A percentile compares a stretch with the other conserved stretches of the same genome.
Evolutionary conservation across 2,888 invertebrate genomes (phyloP).

Genomic region (Resseliella maxima): DNA sequence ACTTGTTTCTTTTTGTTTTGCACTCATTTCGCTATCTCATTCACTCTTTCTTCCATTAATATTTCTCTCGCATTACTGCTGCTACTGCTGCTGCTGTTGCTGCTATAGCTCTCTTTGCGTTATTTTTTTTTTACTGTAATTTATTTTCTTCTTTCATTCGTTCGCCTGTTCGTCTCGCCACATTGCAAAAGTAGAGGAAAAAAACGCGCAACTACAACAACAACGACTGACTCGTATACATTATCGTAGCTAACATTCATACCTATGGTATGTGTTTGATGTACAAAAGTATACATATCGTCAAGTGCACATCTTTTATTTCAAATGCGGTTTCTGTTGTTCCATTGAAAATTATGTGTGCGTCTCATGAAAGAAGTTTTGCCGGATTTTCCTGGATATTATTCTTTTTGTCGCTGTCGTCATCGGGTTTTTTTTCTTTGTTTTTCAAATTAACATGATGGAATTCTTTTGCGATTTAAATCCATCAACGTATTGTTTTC

Average conservation of each 20-base stretch:
- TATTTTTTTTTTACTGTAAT: neutral
- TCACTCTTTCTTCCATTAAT: neutral
- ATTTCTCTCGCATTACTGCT: neutral
- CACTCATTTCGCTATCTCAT: neutral
- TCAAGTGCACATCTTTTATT: constrained; percentile 48
- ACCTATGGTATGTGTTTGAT: neutral
- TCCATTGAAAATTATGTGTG: neutral
- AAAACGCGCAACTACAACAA: neutral
- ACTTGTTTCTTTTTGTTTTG: constrained; percentile 40
- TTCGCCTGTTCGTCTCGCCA: constrained; percentile 48
- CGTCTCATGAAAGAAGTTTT: neutral
- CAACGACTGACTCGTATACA: neutral
- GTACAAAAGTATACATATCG: neutral
- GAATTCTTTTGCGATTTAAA: neutral
- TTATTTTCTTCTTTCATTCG: constrained; percentile 30
- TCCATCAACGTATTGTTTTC: neutral
- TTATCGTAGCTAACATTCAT: neutral
- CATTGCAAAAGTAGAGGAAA: neutral
- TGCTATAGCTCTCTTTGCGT: neutral
- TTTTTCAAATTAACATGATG: constrained; percentile 8
- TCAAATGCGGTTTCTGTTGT: constrained; percentile 33
- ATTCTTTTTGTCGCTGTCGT: neutral
- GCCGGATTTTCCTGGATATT: constrained; percentile 38
- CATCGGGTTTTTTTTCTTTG: neutral
- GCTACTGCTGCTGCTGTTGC: neutral